Evolutionary conservation across 2,797 vertebrate species (phyloP).

Genomic region (Urosaurus nigricauda): DNA sequence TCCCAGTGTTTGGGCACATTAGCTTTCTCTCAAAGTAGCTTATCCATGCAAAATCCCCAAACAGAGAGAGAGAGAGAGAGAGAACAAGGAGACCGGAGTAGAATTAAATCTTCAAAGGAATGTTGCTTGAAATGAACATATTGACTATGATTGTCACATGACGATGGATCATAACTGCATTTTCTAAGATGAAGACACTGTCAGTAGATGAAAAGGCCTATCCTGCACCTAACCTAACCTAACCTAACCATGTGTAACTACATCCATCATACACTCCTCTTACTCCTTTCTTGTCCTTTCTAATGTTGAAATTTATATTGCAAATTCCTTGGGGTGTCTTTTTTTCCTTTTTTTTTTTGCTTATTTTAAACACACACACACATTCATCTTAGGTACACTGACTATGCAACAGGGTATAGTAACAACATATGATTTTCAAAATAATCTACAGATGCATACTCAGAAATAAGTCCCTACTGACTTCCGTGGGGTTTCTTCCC

Average conservation of each 20-base stretch:
- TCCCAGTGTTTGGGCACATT: constrained; percentile 3
- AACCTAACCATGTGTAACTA: not conserved
- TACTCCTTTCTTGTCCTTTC: not conserved
- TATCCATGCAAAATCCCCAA: constrained; percentile 1
- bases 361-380: not conserved
- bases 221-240: constrained; percentile 1
- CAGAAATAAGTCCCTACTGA: not conserved
- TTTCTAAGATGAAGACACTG: not conserved
- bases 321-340: not conserved
- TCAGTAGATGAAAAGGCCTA: constrained; percentile 1
- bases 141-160: constrained; percentile 13
- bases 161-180: not conserved
- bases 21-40: not conserved
- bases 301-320: not conserved
- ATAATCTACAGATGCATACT: not conserved
- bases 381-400: not conserved
- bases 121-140: not conserved
- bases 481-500: not conserved
- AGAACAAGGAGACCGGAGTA: not conserved
- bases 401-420: not conserved
- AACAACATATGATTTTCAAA: not conserved
- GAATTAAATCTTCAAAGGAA: constrained; percentile 17
- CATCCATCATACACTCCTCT: not conserved
- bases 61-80: not conserved
- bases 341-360: not conserved